phyloP scores from a whole-genome alignment of 2,888 invertebrate genomes.

The Drosophila merina region DNA sequence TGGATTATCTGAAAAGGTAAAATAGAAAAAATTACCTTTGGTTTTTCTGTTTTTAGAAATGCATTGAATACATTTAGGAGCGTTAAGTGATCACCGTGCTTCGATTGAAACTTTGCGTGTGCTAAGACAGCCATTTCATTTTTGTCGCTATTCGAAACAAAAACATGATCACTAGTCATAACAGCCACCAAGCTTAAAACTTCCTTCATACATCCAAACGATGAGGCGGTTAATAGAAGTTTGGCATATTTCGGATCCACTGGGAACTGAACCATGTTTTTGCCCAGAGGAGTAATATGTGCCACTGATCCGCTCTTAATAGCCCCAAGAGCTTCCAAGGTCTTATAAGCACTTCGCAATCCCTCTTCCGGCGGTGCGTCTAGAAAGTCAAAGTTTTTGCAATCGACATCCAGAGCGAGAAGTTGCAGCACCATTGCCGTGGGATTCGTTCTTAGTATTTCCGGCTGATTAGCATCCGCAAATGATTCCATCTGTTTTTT shows the following conservation, averaged over 20 bases:
- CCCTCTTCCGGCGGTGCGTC: constrained; percentile 92
- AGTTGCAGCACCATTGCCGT: constrained; percentile 88
- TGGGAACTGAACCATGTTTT: constrained; percentile 95
- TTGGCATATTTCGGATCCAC: constrained; percentile 95
- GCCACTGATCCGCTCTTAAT: constrained; percentile 86
- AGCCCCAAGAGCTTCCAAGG: constrained; percentile 87
- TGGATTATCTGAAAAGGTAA: too few species aligned
- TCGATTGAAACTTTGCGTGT: constrained; percentile 91
- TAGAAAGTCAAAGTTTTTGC: constrained; percentile 94
- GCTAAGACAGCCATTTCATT: constrained; percentile 90
- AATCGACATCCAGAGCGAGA: constrained; percentile 92
- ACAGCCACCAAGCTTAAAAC: constrained; percentile 93
- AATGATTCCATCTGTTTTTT: constrained; percentile 90
- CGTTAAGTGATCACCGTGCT: constrained; percentile 96
- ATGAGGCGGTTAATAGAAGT: constrained; percentile 90
- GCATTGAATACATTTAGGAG: constrained; percentile 94
- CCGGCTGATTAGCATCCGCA: constrained; percentile 90
- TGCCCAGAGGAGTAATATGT: constrained; percentile 91
- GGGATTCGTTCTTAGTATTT: constrained; percentile 91
- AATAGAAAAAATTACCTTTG: constrained; percentile 84
- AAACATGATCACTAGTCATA: constrained; percentile 94
- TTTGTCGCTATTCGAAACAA: constrained; percentile 88
- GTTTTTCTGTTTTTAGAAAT: constrained; percentile 89
- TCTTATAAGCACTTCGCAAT: constrained; percentile 86
- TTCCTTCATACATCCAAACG: constrained; percentile 91